Percentiles rank a stretch among this genome's conserved stretches.
Evolutionary conservation across 2,797 vertebrate species (phyloP).

Genomic region (Anguilla marmorata): DNA sequence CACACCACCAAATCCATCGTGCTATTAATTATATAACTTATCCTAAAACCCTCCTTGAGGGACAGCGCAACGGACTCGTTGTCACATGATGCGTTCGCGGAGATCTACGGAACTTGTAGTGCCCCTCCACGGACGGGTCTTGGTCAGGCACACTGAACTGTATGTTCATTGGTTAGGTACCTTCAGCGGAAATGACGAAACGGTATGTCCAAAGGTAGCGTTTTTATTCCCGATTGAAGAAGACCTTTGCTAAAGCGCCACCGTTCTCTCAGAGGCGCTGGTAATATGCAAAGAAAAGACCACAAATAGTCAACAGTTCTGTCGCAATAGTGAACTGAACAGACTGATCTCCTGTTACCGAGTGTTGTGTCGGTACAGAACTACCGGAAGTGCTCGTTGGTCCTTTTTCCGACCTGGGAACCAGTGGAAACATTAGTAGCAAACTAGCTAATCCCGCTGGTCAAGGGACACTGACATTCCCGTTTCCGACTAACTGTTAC

Average conservation of each 20-base stretch:
- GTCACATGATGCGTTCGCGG: slow-evolving; percentile 23
- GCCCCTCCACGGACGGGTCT: not conserved
- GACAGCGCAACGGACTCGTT: not conserved
- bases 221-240: not conserved
- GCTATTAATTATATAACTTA: not conserved
- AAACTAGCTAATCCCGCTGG: not conserved
- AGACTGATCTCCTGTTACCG: not conserved
- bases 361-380: not conserved
- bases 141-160: too few relatives aligned
- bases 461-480: not conserved
- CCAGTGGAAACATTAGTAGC: not conserved
- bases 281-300: not conserved
- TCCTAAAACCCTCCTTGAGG: not conserved
- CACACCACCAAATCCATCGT: not conserved
- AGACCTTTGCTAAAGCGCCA: not conserved
- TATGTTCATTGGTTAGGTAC: too few relatives aligned
- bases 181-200: not conserved
- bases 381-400: not conserved
- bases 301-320: too few relatives aligned
- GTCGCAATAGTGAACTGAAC: too few relatives aligned
- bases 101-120: slow-evolving; percentile 9
- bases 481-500: not conserved
- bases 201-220: not conserved
- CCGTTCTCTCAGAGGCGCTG: not conserved
- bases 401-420: not conserved